phyloP scores from a whole-genome alignment of 2,113 vertebrate species.

The Antidorcas marsupialis region DNA sequence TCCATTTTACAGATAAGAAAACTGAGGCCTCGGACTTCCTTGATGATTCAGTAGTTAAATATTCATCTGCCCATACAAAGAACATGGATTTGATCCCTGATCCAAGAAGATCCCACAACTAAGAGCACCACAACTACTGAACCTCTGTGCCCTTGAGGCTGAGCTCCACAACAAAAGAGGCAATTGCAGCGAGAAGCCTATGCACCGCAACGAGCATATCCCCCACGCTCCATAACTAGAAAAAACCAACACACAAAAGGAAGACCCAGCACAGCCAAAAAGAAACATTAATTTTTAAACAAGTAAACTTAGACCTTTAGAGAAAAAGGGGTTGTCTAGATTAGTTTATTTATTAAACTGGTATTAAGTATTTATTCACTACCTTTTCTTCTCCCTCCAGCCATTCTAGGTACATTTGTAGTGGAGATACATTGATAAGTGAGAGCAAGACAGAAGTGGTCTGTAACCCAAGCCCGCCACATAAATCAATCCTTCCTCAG shows the following conservation, averaged over 20 bases:
- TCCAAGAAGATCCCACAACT: neutral
- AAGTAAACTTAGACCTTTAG: neutral
- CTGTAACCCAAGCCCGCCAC: neutral
- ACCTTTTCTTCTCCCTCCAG: accelerated
- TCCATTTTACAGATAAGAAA: neutral
- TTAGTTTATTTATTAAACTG: neutral
- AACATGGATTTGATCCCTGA: neutral
- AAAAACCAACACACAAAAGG: neutral
- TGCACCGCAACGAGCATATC: neutral
- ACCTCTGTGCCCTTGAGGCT: neutral
- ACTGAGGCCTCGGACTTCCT: neutral
- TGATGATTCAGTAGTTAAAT: neutral
- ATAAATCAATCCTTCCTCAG: neutral
- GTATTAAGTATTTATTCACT: neutral
- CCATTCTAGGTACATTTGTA: neutral
- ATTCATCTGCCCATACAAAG: accelerated
- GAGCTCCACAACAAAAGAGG: neutral
- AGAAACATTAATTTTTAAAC: neutral
- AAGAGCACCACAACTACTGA: neutral
- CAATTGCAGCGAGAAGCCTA: neutral
- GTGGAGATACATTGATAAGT: neutral
- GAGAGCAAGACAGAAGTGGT: neutral
- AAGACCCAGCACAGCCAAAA: neutral
- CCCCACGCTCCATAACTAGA: neutral
- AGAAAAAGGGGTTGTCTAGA: neutral